These are phyloP conservation scores for Anhinga anhinga DNA, from an alignment of 2,113 vertebrate species.

Conservation along the genomic window DNA sequence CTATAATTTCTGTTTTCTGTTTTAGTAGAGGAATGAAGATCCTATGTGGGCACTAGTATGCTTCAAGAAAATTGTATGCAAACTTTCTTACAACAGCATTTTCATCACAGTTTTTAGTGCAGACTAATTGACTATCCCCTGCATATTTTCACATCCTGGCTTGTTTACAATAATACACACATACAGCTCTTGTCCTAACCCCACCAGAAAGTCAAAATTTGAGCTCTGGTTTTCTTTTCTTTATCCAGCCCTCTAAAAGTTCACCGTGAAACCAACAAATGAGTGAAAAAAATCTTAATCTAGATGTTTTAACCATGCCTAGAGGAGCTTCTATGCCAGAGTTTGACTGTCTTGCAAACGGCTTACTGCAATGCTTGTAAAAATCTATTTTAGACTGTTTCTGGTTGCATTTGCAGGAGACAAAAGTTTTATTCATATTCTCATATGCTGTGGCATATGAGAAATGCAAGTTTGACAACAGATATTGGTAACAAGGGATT, in stretches of 20 bases:
- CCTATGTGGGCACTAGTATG: too few species aligned
- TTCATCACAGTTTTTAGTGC: neutral
- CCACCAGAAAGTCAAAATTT: neutral
- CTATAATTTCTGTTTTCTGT: neutral
- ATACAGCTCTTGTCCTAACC: neutral
- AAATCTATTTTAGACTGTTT: neutral
- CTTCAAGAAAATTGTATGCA: neutral
- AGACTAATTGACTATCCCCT: neutral
- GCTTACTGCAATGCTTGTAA: neutral
- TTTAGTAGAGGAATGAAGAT: neutral
- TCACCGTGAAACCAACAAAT: neutral
- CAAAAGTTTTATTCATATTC: conserved; percentile 39
- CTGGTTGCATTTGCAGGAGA: conserved; percentile 2
- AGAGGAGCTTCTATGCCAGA: neutral
- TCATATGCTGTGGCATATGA: conserved; percentile 2
- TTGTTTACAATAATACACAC: neutral
- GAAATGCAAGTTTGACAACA: conserved; percentile 30
- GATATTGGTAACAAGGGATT: neutral
- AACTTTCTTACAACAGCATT: neutral
- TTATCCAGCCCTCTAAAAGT: neutral
- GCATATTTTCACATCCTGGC: neutral
- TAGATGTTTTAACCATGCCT: neutral
- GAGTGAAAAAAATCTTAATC: neutral
- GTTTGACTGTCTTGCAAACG: neutral
- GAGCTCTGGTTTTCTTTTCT: neutral